Percentiles rank a stretch among this genome's conserved stretches.
These are phyloP conservation scores for Microtus oregoni DNA, from an alignment of 2,113 vertebrate genomes.

Conservation along the genomic window DNA sequence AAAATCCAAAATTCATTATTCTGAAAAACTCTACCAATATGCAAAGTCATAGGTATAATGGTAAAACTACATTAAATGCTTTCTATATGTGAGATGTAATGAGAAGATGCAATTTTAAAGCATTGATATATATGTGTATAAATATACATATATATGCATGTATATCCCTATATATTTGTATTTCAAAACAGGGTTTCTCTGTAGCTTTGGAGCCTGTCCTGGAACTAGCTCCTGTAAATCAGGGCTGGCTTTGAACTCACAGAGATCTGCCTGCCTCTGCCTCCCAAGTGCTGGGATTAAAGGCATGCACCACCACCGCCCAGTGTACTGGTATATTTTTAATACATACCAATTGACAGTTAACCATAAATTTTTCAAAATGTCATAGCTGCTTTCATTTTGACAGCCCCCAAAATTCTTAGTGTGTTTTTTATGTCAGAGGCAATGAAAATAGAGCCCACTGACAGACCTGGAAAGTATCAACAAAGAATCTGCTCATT, in stretches of 20 bases:
- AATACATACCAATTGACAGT: slow-evolving; percentile 22
- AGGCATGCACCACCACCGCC: too few species aligned
- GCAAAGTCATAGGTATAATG: not conserved
- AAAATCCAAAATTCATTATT: slow-evolving; percentile 45
- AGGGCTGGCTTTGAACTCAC: too few species aligned
- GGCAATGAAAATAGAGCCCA: slow-evolving; percentile 55
- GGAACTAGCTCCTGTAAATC: too few species aligned
- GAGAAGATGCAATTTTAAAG: not conserved
- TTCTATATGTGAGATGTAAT: not conserved
- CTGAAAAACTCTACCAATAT: not conserved
- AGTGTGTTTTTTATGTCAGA: slow-evolving; percentile 32
- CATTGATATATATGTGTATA: slow-evolving; percentile 9
- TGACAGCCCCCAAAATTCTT: slow-evolving; percentile 38
- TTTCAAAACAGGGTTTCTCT: too few species aligned
- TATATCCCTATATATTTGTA: too few species aligned
- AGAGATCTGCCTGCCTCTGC: too few species aligned
- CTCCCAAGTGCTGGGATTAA: too few species aligned
- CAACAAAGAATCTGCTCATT: slow-evolving; percentile 73
- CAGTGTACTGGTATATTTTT: not conserved
- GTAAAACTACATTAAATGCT: not conserved
- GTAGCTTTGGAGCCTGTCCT: too few species aligned
- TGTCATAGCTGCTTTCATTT: not conserved
- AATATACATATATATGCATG: not conserved
- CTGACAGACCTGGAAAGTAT: slow-evolving; percentile 62
- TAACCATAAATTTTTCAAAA: not conserved